A percentile compares a stretch with the other conserved stretches of the same genome.
Conservation (phyloP, 2,888 invertebrate genomes). For the Sturmia bella region DNA sequence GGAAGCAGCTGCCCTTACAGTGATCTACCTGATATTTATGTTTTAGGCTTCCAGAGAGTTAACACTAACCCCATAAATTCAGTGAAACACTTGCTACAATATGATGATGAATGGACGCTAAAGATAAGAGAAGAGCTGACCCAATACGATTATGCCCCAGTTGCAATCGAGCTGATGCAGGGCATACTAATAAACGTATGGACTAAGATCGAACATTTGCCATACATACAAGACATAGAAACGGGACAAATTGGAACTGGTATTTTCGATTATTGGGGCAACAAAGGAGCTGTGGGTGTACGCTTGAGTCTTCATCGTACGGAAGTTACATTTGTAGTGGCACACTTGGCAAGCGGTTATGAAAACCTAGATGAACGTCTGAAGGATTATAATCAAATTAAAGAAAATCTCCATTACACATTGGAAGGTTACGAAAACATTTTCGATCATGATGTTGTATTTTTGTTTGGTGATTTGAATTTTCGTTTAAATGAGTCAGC, state of each 20-base stretch:
- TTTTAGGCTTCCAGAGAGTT: slow-evolving; percentile 95
- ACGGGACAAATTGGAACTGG: slow-evolving; percentile 94
- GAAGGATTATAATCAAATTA: slow-evolving; percentile 92
- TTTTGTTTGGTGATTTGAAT: too few relatives aligned
- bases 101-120: slow-evolving; percentile 93
- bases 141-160: slow-evolving; percentile 87
- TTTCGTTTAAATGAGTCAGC: slow-evolving; percentile 88
- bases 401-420: slow-evolving; percentile 91
- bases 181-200: slow-evolving; percentile 93
- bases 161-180: slow-evolving; percentile 91
- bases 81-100: slow-evolving; percentile 89
- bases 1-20: slow-evolving; percentile 84
- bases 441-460: slow-evolving; percentile 96
- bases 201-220: slow-evolving; percentile 89
- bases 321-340: slow-evolving; percentile 93
- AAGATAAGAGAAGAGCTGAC: slow-evolving; percentile 87
- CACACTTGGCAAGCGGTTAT: slow-evolving; percentile 95
- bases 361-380: slow-evolving; percentile 90
- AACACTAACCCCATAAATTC: slow-evolving; percentile 92
- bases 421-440: slow-evolving; percentile 89
- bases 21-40: slow-evolving; percentile 90
- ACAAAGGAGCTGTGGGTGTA: slow-evolving; percentile 93
- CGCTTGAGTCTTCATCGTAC: slow-evolving; percentile 94
- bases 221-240: slow-evolving; percentile 91
- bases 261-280: slow-evolving; percentile 91